Percentiles rank a stretch among this genome's conserved stretches.
Conservation (phyloP, 2,888 invertebrate species). For the Cephus spinipes region DNA sequence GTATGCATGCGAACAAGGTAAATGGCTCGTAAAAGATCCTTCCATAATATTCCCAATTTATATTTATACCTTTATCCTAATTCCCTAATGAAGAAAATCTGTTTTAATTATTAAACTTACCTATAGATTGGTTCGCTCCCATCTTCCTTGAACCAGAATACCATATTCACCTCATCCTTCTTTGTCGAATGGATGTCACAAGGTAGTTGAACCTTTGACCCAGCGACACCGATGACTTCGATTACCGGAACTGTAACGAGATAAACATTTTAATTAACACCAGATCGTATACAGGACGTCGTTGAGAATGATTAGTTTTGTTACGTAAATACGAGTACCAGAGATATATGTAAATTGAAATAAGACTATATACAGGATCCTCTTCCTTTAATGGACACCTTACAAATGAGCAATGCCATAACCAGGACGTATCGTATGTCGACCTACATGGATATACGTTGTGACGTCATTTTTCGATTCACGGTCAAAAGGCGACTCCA, state of each 20-base stretch:
- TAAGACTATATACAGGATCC: background rate
- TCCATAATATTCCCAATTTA: background rate
- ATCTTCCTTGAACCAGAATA: constrained; percentile 89
- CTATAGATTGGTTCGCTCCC: constrained; percentile 88
- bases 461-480: too few relatives aligned
- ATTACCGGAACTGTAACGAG: constrained; percentile 80
- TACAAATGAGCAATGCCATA: background rate
- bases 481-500: too few relatives aligned
- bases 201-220: constrained; percentile 84
- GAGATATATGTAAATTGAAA: background rate
- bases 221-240: constrained; percentile 84
- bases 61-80: background rate
- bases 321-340: background rate
- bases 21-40: background rate
- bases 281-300: background rate
- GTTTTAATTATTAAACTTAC: constrained; percentile 67
- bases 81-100: background rate
- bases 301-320: background rate
- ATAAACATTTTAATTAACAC: background rate
- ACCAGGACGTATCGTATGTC: background rate
- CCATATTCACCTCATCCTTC: constrained; percentile 88
- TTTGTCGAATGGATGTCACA: constrained; percentile 87
- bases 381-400: background rate
- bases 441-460: background rate
- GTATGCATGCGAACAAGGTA: too few relatives aligned